Evolutionary conservation across 2,797 vertebrate genomes (phyloP), one percentile per base, ranked within the genome.

Genomic region (Myripristis jacobus): DNA sequence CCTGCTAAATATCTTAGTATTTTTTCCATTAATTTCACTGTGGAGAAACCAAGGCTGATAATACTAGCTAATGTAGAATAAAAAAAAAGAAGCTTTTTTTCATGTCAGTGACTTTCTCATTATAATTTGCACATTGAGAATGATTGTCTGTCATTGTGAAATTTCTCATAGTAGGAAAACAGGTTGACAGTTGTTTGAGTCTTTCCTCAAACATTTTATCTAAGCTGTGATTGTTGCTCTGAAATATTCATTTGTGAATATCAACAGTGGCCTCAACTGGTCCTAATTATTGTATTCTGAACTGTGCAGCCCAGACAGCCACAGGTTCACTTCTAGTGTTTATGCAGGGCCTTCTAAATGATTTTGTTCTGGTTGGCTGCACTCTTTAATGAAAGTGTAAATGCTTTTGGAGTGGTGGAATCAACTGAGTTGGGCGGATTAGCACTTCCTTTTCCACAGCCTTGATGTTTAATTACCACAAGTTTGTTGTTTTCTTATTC

Each of bases 381-480:
- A 89, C 92, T 86, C 90, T 93, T 94, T 94, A 94, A 94, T 95
- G 93, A 94, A 94, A 94, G 92, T 87, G 86, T 93, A 94, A 94
- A 94, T 89, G 89, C 88, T 90, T 93, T 91, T 90, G 87, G 88
- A 94, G 91, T 71, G 87, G 84, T 84, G 83, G 90, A 93, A 93
- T 94, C 90, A 87, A 82, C 88, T 71, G 83, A 91, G 90, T 91
- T 81, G 83, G 71, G 82, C 76, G 88, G 90, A 94, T 94, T 93
- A 93, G 87, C 88, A 84, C 85, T 83, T 89, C 85, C 85, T 81
- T 90, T 84, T 90, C 84, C 80, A 63, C 71, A 77, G 88, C 88
- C 90, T 91, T 91, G 91, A 92, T 93, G 92, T 94, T 93, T 95
- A 93, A 94, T 93, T 94, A 93, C 89, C 86, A 79, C 83, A 88